Conservation (phyloP, 2,797 vertebrate species). For the Ciconia nigra region DNA sequence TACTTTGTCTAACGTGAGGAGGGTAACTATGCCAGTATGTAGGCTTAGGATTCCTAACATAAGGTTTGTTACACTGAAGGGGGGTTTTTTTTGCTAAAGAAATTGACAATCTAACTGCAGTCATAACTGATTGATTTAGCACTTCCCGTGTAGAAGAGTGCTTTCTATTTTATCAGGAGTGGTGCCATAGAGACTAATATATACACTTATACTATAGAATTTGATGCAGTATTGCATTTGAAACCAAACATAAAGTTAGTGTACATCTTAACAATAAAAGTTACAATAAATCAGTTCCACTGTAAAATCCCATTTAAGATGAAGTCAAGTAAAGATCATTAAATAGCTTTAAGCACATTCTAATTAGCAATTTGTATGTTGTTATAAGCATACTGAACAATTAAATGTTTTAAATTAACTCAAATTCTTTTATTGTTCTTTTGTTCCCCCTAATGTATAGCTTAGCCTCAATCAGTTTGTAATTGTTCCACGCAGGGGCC, state of each 20-base stretch:
- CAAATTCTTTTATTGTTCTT: not conserved
- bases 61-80: not conserved
- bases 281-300: not conserved
- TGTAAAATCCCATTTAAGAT: not conserved
- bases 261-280: not conserved
- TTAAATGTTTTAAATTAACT: not conserved
- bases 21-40: not conserved
- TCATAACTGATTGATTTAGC: not conserved
- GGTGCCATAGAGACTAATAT: not conserved
- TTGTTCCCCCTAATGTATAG: not conserved
- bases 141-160: not conserved
- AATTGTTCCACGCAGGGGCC: not conserved
- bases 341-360: not conserved
- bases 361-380: not conserved
- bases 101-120: not conserved
- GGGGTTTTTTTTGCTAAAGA: not conserved
- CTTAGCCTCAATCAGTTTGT: not conserved
- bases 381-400: not conserved
- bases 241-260: not conserved
- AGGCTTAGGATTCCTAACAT: not conserved
- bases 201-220: not conserved
- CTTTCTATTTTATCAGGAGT: not conserved
- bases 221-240: not conserved
- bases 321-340: not conserved
- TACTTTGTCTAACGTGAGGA: not conserved